Percentiles rank a stretch among this genome's conserved stretches.
phyloP scores from a whole-genome alignment of 1,140 invertebrate species.

The Adoxophyes honmai region DNA sequence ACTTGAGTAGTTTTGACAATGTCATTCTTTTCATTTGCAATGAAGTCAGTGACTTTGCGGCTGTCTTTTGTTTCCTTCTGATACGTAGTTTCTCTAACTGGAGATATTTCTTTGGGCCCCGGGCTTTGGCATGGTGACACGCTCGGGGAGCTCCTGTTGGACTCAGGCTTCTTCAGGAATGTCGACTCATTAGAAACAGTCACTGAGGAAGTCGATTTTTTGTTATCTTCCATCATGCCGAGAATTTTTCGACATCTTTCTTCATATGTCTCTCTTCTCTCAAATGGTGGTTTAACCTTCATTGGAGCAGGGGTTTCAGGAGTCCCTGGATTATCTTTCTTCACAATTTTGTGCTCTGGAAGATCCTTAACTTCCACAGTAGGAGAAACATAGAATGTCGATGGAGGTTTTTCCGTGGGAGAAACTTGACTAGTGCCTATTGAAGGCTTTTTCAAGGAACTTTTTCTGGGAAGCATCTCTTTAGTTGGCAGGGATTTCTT shows the following conservation, averaged over 20 bases:
- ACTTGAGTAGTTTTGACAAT: slow-evolving; percentile 9
- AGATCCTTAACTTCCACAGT: slow-evolving; percentile 42
- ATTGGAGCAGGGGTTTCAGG: slow-evolving; percentile 27
- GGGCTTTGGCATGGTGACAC: slow-evolving; percentile 49
- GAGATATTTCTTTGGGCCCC: slow-evolving; percentile 35
- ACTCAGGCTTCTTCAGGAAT: slow-evolving; percentile 25
- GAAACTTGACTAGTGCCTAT: slow-evolving; percentile 36
- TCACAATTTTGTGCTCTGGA: slow-evolving; percentile 40
- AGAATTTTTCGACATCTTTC: slow-evolving; percentile 82
- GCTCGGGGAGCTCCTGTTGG: slow-evolving; percentile 35
- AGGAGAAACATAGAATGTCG: slow-evolving; percentile 59
- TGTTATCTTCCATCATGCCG: slow-evolving; percentile 76
- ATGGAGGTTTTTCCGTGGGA: slow-evolving; percentile 61
- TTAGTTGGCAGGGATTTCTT: slow-evolving; percentile 41
- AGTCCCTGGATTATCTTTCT: slow-evolving; percentile 46
- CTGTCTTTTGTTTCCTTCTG: slow-evolving; percentile 31
- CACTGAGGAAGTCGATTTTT: slow-evolving; percentile 35
- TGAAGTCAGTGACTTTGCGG: slow-evolving; percentile 32
- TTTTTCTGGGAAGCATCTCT: slow-evolving; percentile 64
- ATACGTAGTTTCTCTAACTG: slow-evolving; percentile 21
- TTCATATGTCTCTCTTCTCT: slow-evolving; percentile 83
- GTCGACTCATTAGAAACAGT: slow-evolving; percentile 32
- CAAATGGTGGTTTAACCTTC: slow-evolving; percentile 67
- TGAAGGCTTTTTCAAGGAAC: slow-evolving; percentile 70
- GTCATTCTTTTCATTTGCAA: slow-evolving; percentile 31